These are phyloP conservation scores for Cherax quadricarinatus DNA, from an alignment of 1,140 invertebrate genomes.

Conservation along the genomic window DNA sequence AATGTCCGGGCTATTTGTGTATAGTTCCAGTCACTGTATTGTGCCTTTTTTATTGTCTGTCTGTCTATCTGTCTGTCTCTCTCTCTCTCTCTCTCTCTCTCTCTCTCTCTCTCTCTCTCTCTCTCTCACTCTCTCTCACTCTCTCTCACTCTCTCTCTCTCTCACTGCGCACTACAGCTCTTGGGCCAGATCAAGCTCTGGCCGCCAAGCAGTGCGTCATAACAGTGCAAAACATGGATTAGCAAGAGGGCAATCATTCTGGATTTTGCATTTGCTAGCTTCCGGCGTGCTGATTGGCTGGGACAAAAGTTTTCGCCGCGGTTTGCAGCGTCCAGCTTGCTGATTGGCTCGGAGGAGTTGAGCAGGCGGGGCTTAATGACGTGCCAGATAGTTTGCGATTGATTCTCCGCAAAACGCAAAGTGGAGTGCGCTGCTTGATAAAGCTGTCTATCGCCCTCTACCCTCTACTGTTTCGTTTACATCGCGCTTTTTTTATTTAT, in stretches of 20 bases:
- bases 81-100: no score
- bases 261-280: slow-evolving; percentile 39
- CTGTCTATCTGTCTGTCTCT: no score
- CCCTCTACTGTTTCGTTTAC: not conserved
- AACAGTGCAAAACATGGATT: slow-evolving; percentile 32
- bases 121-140: no score
- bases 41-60: no score
- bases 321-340: not conserved
- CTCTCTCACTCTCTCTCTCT: no score
- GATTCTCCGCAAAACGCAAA: slow-evolving; percentile 31
- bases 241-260: slow-evolving; percentile 43
- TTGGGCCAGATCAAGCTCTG: no score
- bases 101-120: no score
- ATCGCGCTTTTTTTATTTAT: no score
- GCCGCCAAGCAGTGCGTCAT: slow-evolving; percentile 2
- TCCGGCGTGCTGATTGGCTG: slow-evolving; percentile 43
- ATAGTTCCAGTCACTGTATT: no score
- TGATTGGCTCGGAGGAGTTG: slow-evolving; percentile 47
- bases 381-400: slow-evolving; percentile 39
- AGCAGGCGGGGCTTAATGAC: slow-evolving; percentile 47
- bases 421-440: not conserved
- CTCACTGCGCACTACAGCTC: no score
- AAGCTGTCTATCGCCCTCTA: not conserved
- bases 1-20: no score
- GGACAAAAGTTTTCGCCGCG: slow-evolving; percentile 32